Base-by-base conservation (phyloP, 2,797 vertebrate genomes). In the Coregonus sp. region DNA sequence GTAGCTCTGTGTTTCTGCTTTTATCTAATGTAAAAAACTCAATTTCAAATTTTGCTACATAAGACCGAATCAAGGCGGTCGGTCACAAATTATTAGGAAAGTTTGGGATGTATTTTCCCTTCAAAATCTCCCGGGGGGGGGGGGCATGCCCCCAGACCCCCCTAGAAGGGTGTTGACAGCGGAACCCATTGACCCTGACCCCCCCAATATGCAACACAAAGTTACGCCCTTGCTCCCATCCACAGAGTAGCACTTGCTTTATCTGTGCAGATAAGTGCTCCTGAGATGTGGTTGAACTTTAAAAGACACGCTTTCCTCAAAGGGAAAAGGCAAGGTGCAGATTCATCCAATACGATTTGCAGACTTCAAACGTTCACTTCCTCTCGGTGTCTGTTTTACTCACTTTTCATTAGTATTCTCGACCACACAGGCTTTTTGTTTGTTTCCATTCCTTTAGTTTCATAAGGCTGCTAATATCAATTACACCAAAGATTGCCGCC, bases 381-480 rank as follows among this genome's bases (percentile, higher is more conserved):
- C 16, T 40, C 63, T 33, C 29, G 15, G 18, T 61, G 35, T 31
- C 56, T 61, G 54, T 31, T 73, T 47, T 9, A 71, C 56, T 72
- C 31, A 14, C 76, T 14, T 5, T 74, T 35, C 2, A 75, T 89
- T 87, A 84, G 80, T 80, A 88, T 90, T 91, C 84, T 69, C 31
- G 69, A 59, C 83, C 67, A 5, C 75, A 77, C 73, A 75, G 76
- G 37, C 81, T 80, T 78, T 90, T 87, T 90, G 81, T 92, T 90
- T 91, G 80, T 90, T 92, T 90, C 85, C 71, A 78, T 86, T 82
- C 65, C 72, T 84, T 84, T 76, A 77, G 80, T 84, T 85, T 87
- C 89, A 88, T 90, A 88, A 85, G 79, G 76, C 77, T 81, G 75
- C 75, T 86, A 81, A 88, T 89, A 92, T 92, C 84, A 90, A 87